Base-by-base conservation (phyloP, 2,888 invertebrate genomes). In the Tetranychus truncatus region DNA sequence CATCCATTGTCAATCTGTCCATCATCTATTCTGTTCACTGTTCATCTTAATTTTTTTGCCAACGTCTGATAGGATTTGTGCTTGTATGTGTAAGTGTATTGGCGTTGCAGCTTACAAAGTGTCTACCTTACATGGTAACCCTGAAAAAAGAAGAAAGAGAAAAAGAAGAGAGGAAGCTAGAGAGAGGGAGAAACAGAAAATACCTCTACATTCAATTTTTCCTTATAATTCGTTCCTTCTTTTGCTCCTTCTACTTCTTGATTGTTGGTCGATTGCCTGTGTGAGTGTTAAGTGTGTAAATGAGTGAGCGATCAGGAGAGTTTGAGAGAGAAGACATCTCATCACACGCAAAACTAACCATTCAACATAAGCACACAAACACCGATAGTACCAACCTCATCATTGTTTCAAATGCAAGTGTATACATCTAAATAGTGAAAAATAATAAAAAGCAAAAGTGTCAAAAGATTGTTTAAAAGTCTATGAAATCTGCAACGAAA, bases 251-350 rank as follows among this genome's bases (percentile, higher is more conserved):
- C 55, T 55, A 55, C 55, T 55, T 55, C 55, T 55, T 55, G 55
- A 55, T 55, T 55, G 55, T 55, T 55, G 55, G 55, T 55, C 55
- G 55, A 55, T 55, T 55, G 55, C 55, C 55, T 55, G 55, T 55
- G 55, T 55, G 55, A 15, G 55, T 55, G 15, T 55, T 55, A 55
- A 55, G 55, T 9, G 9, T 15, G 15, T 15, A 55, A 55, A 55
- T 15, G 55, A 55, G 55, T 15, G 55, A 55, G 55, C 9, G 55
- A 55, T 9, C 15, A 15, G 7, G 55, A 55, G 55, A 55, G 15
- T 15, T 9, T 55, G 55, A 55, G 55, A 55, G 55, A 55, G 55
- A 15, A 15, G 15, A 15, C 15, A 15, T 55, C 55, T 55, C 55
- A 55, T 55, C 55, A 55, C 55, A 15, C 55, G 9, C 55, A 55